Base-by-base conservation (phyloP, 2,888 invertebrate genomes). In the Branchellion lobata region DNA sequence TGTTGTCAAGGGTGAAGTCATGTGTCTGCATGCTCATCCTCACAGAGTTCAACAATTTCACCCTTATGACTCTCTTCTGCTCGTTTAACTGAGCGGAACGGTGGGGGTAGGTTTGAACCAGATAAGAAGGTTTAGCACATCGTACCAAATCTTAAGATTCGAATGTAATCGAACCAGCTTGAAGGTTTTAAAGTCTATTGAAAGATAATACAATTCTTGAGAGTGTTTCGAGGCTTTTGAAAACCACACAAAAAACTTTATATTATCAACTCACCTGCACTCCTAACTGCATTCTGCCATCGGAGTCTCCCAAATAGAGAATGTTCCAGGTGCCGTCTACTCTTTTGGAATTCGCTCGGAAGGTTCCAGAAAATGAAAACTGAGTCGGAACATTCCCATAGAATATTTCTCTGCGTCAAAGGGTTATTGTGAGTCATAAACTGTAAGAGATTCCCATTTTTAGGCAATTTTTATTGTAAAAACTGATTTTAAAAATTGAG, bases 1-100 rank as follows among this genome's bases (percentile, higher is more conserved):
- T 65, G 65, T 77, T 77, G 65, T 77, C 77, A n/a, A 77, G 36
- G 18, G 34, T 57, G n/a, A 65, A 65, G 29, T 77, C 77, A 21
- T 34, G 24, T 21, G 24, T 77, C 5, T 65, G 77, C 1, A 77
- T 29, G 33, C 21, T 14, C 0, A 31, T 27, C 57, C 36, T 77
- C 24, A 36, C n/a, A 1, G 61, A 14, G 24, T 31, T 33, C 18
- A 77, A 36, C 34, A 77, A 24, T 53, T 77, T 77, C 24, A 77
- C 33, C 36, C 53, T 61, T 21, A 77, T 24, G n/a, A n/a, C 11
- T 24, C 33, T 61, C 29, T 36, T 29, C 29, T 61, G n/a, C 21
- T 31, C 65, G 24, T 24, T 65, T 27, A 77, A 11, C 77, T 77
- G 65, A 5, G 18, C 5, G 21, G 18, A 11, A 8, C 8, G 8